Evolutionary conservation across 1,140 invertebrate species (phyloP).

Genomic region (Zaprionus ghesquierei): DNA sequence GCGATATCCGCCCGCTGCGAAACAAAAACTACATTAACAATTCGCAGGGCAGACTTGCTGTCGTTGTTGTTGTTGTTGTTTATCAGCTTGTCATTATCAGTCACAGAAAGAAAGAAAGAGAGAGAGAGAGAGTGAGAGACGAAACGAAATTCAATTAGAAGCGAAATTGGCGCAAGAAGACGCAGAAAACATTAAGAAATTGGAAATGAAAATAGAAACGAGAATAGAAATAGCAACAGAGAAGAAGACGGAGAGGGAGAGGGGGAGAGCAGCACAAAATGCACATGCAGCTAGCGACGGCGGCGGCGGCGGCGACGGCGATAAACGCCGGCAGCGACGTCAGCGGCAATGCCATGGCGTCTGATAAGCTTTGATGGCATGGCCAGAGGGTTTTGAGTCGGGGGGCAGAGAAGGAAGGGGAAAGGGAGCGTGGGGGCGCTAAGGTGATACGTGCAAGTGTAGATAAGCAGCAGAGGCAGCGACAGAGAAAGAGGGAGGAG

Average conservation of each 20-base stretch:
- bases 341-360: neutral
- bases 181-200: neutral
- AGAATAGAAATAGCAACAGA: conserved; percentile 21
- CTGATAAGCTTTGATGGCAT: conserved; percentile 28
- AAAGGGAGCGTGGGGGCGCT: neutral
- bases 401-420: neutral
- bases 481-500: neutral
- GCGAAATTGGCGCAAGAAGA: conserved; percentile 13
- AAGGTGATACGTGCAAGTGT: neutral
- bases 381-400: neutral
- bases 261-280: neutral
- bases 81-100: conserved; percentile 49
- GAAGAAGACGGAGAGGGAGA: neutral
- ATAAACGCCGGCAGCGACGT: conserved; percentile 20
- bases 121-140: conserved; percentile 4
- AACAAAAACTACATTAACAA: neutral
- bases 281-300: conserved; percentile 19
- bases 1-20: no score
- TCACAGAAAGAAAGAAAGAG: conserved; percentile 4
- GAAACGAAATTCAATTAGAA: conserved; percentile 50
- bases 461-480: conserved; percentile 36
- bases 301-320: conserved; percentile 7
- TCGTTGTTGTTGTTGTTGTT: conserved; percentile 19
- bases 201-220: conserved; percentile 20
- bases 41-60: conserved; percentile 9